Evolutionary conservation across 1,140 invertebrate genomes (phyloP).

Genomic region (Drosophila lowei): DNA sequence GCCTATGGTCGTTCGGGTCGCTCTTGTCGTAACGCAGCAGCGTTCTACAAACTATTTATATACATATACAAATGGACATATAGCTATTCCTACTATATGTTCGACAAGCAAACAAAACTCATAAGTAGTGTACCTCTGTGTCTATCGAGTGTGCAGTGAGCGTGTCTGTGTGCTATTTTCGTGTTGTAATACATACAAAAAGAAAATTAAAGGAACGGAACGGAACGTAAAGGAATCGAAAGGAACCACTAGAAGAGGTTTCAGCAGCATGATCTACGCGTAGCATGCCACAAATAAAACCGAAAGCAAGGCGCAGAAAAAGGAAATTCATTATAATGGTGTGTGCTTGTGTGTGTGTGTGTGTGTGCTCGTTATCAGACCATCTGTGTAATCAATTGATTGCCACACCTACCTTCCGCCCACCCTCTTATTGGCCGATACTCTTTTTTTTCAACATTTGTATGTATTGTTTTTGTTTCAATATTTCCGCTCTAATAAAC

Average conservation of each 20-base stretch:
- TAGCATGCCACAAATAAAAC: conserved; percentile 34
- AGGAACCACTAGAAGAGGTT: conserved; percentile 6
- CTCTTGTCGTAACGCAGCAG: too few relatives aligned
- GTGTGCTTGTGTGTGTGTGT: neutral
- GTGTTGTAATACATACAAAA: conserved; percentile 44
- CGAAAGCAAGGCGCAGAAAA: conserved; percentile 37
- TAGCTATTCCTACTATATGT: neutral
- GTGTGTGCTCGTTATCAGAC: conserved; percentile 32
- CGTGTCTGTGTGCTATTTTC: conserved; percentile 47
- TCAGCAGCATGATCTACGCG: conserved; percentile 20
- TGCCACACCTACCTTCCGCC: neutral
- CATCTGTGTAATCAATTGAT: conserved; percentile 19
- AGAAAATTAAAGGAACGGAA: neutral
- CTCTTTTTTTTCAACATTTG: neutral
- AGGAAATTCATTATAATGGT: conserved; percentile 52
- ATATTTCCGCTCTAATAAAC: conserved; percentile 55
- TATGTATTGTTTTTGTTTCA: conserved; percentile 2
- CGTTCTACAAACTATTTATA: conserved; percentile 1
- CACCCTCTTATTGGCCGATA: conserved; percentile 17
- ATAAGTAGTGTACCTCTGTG: conserved; percentile 32
- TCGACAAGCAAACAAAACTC: conserved; percentile 23
- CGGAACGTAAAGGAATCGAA: neutral
- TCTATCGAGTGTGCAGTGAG: neutral
- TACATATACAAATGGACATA: conserved; percentile 1
- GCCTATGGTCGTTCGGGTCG: neutral